Evolutionary conservation across 2,113 vertebrate genomes (phyloP), one percentile per base, ranked within the genome.

Genomic region (Lepisosteus oculatus): DNA sequence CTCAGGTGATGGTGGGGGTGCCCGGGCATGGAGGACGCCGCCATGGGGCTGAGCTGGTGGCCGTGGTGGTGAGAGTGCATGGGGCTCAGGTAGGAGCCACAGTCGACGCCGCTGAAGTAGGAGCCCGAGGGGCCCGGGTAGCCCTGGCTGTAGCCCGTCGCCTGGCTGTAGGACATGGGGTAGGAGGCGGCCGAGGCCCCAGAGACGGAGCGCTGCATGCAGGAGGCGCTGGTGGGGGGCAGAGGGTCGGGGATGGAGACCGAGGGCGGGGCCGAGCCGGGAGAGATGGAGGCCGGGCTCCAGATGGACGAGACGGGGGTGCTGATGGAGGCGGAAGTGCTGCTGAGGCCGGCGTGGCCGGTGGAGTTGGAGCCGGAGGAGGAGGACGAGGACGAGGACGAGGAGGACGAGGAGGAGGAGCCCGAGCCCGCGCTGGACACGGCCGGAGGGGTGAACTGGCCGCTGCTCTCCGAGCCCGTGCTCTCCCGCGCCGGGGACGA

Each of bases 21-120:
- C 69, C 91, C 92, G 0, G 96, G 91, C 93, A 97, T 95, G 70
- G 96, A 93, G 11, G 96, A 96, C 13, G 95, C 93, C 0, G 94
- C 91, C 93, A 98, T 98, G 74, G 97, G 96, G 88, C 97, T 98
- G 77, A 99, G 97, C 89, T 98, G 96, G 89, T 98, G 96, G 9
- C 92, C 92, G 75, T 94, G 94, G 82, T 95, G 93, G 82, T 95
- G 94, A n/a, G 96, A 95, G 85, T 97, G 96, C 97, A 99, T 97
- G 86, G 97, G 96, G 1, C 94, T 88, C 79, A 99, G 85, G 87
- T 99, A 99, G 14, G 97, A 96, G 84, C 95, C 87, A 79, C 97
- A 98, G 90, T 98, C 97, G 85, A 98, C 95, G 2, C 97, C 95
- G 8, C 96, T 92, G 51, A 98, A 98, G 86, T 98, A 98, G 75